These are phyloP conservation scores for Phragmatobia fuliginosa DNA, from an alignment of 2,888 invertebrate genomes.

Conservation along the genomic window DNA sequence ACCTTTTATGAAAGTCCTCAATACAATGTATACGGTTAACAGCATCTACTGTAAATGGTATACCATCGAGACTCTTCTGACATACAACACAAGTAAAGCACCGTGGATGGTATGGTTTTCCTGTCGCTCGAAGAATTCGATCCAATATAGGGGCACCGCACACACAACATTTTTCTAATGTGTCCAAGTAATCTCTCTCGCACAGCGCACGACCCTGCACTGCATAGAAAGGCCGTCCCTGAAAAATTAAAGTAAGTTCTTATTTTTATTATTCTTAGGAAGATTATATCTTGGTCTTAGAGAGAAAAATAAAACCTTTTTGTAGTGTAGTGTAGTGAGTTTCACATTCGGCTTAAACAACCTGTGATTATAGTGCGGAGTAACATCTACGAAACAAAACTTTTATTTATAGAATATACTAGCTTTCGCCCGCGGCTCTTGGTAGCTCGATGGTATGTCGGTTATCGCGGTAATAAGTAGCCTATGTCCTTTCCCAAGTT, in stretches of 20 bases:
- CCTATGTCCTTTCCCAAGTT: no score
- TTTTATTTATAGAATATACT: no score
- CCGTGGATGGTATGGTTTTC: conserved; percentile 98
- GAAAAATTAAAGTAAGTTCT: conserved; percentile 50
- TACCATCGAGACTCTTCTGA: conserved; percentile 97
- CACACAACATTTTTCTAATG: conserved; percentile 98
- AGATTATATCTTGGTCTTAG: no score
- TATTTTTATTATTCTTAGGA: no score
- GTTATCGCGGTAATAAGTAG: no score
- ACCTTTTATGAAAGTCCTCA: conserved; percentile 99
- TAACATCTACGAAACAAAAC: no score
- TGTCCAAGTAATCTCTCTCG: conserved; percentile 97
- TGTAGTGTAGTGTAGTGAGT: no score
- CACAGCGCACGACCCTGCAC: conserved; percentile 98
- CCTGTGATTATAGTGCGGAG: no score
- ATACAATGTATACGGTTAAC: conserved; percentile 99
- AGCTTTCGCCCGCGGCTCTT: no score
- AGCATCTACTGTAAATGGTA: conserved; percentile 99
- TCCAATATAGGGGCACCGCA: conserved; percentile 98
- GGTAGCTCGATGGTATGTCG: no score
- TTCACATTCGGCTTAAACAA: no score
- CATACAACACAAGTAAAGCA: conserved; percentile 99
- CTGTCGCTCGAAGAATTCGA: conserved; percentile 97
- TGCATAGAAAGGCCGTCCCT: conserved; percentile 98
- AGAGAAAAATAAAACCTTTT: no score